phyloP scores from a whole-genome alignment of 2,113 vertebrate species.

The Sterna hirundo region DNA sequence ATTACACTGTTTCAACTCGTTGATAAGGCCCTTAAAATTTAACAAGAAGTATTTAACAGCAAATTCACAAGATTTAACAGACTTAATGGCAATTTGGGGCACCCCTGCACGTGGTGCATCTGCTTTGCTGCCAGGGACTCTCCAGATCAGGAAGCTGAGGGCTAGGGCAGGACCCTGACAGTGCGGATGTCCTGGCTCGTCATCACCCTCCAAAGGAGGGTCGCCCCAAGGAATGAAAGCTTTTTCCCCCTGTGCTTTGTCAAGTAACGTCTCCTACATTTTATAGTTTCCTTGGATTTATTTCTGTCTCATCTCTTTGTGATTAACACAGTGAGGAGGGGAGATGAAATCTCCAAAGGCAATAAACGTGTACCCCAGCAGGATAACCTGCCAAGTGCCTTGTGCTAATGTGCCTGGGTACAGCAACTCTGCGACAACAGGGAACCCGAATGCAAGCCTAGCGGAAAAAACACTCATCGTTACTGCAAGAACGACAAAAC shows the following conservation, averaged over 20 bases:
- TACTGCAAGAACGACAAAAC: neutral
- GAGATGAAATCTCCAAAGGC: neutral
- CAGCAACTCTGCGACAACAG: neutral
- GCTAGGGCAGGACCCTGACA: neutral
- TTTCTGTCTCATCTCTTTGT: neutral
- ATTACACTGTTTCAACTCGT: neutral
- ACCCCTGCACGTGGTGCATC: neutral
- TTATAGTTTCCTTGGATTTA: neutral
- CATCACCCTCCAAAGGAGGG: neutral
- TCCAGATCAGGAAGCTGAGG: neutral
- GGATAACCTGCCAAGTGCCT: neutral
- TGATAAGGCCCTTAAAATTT: conserved; percentile 47
- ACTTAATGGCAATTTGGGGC: neutral
- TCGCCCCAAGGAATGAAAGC: neutral
- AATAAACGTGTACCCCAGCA: neutral
- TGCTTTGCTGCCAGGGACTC: neutral
- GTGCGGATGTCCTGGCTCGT: rapidly evolving
- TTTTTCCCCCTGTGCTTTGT: neutral
- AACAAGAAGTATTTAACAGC: conserved; percentile 4
- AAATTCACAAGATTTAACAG: neutral
- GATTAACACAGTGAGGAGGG: neutral
- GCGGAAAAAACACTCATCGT: neutral
- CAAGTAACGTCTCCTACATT: neutral
- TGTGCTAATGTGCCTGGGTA: neutral
- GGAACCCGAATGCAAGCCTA: neutral